Evolutionary conservation across 2,113 vertebrate species (phyloP), one percentile per base, ranked within the genome.

Genomic region (Pomatostomus ruficeps): DNA sequence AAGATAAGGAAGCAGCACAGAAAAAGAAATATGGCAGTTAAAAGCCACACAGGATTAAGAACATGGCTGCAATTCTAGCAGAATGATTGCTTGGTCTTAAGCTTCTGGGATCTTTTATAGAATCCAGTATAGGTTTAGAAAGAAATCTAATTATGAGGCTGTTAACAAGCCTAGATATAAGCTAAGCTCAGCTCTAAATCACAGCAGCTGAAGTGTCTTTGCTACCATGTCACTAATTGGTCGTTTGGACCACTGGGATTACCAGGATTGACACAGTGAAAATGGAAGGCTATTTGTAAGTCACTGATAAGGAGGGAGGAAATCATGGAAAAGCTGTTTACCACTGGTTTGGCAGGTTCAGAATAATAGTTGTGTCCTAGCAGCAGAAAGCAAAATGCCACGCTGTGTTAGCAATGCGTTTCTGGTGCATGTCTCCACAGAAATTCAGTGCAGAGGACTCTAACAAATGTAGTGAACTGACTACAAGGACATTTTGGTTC

Each of bases 71-170:
- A 92, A 58, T 82, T 80, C 48, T n/a, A 70, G 14, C 31, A 83
- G 68, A 97, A 55, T 87, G 57, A 93, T 59, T 82, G 28, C 26
- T 93, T 88, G n/a, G 21, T 79, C 63, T 57, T 76, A 95, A 92
- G 80, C n/a, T 43, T 62, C 54, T 88, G 89, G 73, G 31, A 95
- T 94, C 48, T 85, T 88, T 94, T 88, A 80, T 24, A 87, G 81
- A 96, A 92, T 72, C 55, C 52, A 88, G 62, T 33, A 95, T 91
- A 91, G 93, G 14, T 87, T 73, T 51, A 91, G 74, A 96, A 96
- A 95, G 36, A 97, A 96, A 96, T 96, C 79, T 93, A 96, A 96
- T 97, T 97, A 97, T 81, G 68, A 92, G 78, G 45, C 75, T 95
- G 59, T 97, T 97, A 97, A 95, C 79, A 94, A 29, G 46, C 57